Percentiles rank a stretch among this genome's conserved stretches.
Conservation (phyloP, 2,113 vertebrate species). For the Corythaixoides concolor region DNA sequence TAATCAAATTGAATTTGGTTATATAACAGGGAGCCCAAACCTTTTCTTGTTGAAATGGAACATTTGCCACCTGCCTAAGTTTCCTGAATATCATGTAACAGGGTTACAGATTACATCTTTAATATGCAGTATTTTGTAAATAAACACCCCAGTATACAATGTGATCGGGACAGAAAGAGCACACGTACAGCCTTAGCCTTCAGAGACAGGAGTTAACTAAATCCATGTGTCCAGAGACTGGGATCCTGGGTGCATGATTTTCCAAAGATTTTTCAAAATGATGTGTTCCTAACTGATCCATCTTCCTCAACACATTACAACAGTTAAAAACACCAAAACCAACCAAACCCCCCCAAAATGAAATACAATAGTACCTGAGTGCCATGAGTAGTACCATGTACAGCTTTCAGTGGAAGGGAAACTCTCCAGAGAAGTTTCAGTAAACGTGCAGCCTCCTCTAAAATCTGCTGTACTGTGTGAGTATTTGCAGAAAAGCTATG, state of each 20-base stretch:
- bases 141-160: background rate
- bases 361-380: slow-evolving; percentile 60
- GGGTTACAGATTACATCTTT: background rate
- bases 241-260: background rate
- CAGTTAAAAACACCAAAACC: background rate
- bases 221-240: background rate
- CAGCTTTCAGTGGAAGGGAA: slow-evolving; percentile 75
- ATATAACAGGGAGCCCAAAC: background rate
- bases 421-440: slow-evolving; percentile 92
- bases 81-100: background rate
- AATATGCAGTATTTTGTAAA: background rate
- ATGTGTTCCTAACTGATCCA: background rate
- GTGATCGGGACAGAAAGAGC: background rate
- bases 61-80: background rate
- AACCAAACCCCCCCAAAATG: background rate
- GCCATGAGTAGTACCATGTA: slow-evolving; percentile 31
- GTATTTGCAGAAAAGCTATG: slow-evolving; percentile 68
- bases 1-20: background rate
- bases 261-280: background rate
- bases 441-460: slow-evolving; percentile 85
- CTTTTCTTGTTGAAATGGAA: background rate
- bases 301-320: background rate
- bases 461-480: slow-evolving; percentile 78
- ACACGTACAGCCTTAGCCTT: background rate
- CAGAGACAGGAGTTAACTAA: background rate